phyloP scores from a whole-genome alignment of 2,797 vertebrate genomes.

The Mormyrus hasselquistii region DNA sequence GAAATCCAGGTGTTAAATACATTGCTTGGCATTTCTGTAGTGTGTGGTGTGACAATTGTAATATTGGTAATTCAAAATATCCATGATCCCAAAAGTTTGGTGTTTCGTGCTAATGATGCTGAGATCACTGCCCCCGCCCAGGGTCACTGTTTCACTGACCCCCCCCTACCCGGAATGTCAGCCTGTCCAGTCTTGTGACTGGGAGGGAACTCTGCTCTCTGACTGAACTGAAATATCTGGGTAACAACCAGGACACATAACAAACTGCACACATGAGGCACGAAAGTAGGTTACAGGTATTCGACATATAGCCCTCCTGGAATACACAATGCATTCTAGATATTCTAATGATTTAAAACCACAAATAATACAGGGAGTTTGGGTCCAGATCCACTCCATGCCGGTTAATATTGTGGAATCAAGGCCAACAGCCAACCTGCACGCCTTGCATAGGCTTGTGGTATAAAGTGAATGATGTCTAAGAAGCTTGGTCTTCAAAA shows the following conservation, averaged over 20 bases:
- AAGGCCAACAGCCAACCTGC: neutral
- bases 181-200: constrained; percentile 21
- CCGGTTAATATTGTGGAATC: neutral
- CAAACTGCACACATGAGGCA: neutral
- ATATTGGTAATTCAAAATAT: neutral
- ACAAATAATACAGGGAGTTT: neutral
- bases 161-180: neutral
- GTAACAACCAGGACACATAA: neutral
- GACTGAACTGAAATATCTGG: neutral
- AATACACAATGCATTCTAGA: neutral
- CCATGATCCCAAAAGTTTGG: neutral
- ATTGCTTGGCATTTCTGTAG: neutral
- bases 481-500: neutral
- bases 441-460: neutral
- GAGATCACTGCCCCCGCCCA: neutral
- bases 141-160: neutral
- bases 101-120: too few relatives aligned
- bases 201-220: neutral
- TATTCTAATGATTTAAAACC: neutral
- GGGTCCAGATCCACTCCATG: neutral
- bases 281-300: neutral
- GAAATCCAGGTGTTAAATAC: neutral
- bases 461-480: neutral
- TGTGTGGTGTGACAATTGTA: neutral
- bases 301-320: neutral